phyloP scores from a whole-genome alignment of 2,888 invertebrate genomes.

The Brachylomia viminalis region DNA sequence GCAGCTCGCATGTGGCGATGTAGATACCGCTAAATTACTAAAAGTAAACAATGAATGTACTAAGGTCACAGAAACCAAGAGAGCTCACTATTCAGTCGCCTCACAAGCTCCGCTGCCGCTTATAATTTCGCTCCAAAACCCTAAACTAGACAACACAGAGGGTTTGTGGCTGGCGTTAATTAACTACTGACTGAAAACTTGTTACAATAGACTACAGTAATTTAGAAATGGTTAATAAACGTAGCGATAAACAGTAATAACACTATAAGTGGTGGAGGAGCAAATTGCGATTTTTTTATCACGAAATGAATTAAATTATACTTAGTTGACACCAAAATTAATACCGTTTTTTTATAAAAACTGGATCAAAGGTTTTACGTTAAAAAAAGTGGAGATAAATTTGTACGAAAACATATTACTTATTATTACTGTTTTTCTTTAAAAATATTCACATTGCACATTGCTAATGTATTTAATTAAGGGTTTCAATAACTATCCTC shows the following conservation, averaged over 20 bases:
- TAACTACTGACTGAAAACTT: conserved; percentile 86
- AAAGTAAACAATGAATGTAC: conserved; percentile 1
- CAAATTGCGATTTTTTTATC: conserved; percentile 3
- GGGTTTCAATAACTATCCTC: too few species aligned
- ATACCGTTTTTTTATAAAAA: neutral
- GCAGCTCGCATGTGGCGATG: too few species aligned
- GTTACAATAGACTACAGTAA: conserved; percentile 81
- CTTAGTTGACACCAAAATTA: neutral
- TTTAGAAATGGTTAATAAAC: conserved; percentile 81
- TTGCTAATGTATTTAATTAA: neutral
- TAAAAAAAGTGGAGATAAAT: too few species aligned
- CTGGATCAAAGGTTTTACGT: neutral
- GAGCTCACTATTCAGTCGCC: neutral
- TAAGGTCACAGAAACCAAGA: neutral
- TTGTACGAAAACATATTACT: neutral
- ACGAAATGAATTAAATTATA: neutral
- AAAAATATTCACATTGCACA: neutral
- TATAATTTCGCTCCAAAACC: conserved; percentile 54
- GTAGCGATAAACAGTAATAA: conserved; percentile 69
- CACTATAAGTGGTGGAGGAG: conserved; percentile 33
- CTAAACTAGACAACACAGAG: conserved; percentile 77
- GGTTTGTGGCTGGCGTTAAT: conserved; percentile 84
- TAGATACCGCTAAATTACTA: too few species aligned
- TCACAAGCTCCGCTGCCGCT: conserved; percentile 51
- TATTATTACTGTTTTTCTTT: neutral